A percentile compares a stretch with the other conserved stretches of the same genome.
Conservation (phyloP, 2,888 invertebrate genomes). For the Sminthurinus aureus region DNA sequence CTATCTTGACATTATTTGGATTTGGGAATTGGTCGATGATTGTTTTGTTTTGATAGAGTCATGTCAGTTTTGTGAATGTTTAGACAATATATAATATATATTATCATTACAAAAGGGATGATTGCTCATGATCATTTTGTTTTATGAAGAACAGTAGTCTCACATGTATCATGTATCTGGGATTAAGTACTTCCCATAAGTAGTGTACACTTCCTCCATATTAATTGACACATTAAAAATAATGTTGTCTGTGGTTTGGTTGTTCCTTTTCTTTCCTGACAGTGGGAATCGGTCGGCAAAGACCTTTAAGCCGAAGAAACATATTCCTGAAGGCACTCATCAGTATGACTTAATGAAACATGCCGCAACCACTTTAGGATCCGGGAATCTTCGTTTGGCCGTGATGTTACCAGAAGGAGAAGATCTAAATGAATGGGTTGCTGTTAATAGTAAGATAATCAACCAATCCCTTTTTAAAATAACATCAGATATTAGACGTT, state of each 20-base stretch:
- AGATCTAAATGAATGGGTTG: slow-evolving; percentile 99
- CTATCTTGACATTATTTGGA: too few species aligned
- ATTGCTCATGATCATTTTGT: too few species aligned
- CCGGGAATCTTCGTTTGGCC: slow-evolving; percentile 93
- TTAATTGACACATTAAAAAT: neutral
- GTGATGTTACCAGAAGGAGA: slow-evolving; percentile 98
- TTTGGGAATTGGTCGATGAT: too few species aligned
- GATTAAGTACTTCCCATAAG: slow-evolving; percentile 67
- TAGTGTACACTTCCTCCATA: neutral
- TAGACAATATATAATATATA: too few species aligned
- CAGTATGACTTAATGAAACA: slow-evolving; percentile 99
- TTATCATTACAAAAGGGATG: too few species aligned
- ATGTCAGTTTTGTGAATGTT: too few species aligned
- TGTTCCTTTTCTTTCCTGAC: neutral
- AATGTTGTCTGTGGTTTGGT: neutral
- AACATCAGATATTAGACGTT: too few species aligned
- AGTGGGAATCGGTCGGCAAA: slow-evolving; percentile 92
- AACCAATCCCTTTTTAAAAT: too few species aligned
- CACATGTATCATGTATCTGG: slow-evolving; percentile 61
- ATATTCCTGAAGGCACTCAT: slow-evolving; percentile 97
- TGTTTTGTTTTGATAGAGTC: too few species aligned
- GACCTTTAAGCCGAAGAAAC: slow-evolving; percentile 98
- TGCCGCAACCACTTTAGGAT: slow-evolving; percentile 97
- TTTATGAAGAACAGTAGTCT: too few species aligned
- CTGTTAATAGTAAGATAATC: slow-evolving; percentile 89